These are phyloP conservation scores for Myodes glareolus DNA, from an alignment of 2,113 vertebrate species.

Conservation along the genomic window DNA sequence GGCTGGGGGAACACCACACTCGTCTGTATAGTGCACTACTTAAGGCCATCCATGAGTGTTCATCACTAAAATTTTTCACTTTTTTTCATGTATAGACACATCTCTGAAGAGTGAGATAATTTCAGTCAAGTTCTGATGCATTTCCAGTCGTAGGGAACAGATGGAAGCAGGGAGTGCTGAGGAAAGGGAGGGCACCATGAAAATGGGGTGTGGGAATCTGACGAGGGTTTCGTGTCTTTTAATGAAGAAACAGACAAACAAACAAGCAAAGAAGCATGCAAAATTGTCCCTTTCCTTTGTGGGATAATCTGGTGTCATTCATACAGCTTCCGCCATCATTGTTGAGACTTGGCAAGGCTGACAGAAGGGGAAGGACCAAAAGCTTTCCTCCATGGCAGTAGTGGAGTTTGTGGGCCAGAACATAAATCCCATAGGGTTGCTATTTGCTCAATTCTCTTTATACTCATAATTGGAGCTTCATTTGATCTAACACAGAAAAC, in stretches of 20 bases:
- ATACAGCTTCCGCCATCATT: neutral
- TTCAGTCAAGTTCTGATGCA: slow-evolving; percentile 17
- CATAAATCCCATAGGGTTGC: neutral
- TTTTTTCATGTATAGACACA: neutral
- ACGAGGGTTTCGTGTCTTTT: neutral
- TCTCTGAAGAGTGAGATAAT: neutral
- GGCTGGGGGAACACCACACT: neutral
- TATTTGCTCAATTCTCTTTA: slow-evolving; percentile 53
- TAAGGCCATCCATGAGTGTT: neutral
- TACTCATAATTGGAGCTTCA: slow-evolving; percentile 44
- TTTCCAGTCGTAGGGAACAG: neutral
- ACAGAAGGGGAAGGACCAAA: neutral
- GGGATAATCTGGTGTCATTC: slow-evolving; percentile 24
- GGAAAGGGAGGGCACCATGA: neutral
- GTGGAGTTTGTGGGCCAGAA: neutral
- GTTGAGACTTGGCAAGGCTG: neutral
- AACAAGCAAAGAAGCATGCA: neutral
- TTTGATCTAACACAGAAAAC: slow-evolving; percentile 41
- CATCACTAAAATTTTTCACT: neutral
- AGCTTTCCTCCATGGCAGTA: neutral
- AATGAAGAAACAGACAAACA: neutral
- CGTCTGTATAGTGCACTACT: neutral
- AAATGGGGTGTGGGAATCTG: neutral
- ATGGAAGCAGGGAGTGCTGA: neutral
- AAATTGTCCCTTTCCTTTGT: slow-evolving; percentile 13